These are phyloP conservation scores for Dysmachus trigonus DNA, from an alignment of 2,888 invertebrate species.

Conservation along the genomic window DNA sequence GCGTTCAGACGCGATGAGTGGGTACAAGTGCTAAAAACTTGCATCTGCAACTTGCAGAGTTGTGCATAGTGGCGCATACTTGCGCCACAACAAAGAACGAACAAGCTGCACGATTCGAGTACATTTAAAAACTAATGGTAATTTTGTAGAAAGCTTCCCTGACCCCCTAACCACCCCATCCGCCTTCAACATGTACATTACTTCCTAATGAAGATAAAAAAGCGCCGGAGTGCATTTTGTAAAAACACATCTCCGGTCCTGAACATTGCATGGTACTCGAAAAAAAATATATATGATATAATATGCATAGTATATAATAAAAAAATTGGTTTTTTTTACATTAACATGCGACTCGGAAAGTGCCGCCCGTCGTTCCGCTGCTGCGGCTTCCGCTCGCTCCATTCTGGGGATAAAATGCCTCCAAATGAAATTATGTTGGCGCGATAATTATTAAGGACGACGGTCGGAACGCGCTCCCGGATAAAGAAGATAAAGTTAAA, in stretches of 20 bases:
- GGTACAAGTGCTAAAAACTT: background rate
- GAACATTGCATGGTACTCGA: background rate
- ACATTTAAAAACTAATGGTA: slow-evolving; percentile 12
- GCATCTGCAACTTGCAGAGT: background rate
- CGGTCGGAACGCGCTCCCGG: background rate
- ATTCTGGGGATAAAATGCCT: background rate
- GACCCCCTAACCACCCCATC: too few relatives aligned
- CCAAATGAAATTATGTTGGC: slow-evolving; percentile 25
- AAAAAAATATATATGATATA: too few relatives aligned
- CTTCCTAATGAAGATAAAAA: slow-evolving; percentile 28
- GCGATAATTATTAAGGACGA: slow-evolving; percentile 32
- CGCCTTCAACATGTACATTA: slow-evolving; percentile 1
- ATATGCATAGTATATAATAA: too few relatives aligned
- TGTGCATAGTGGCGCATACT: background rate
- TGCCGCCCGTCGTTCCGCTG: background rate
- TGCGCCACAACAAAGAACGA: background rate
- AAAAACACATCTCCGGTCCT: background rate
- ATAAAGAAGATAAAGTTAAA: slow-evolving; percentile 25
- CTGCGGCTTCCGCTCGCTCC: too few relatives aligned
- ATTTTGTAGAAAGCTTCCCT: background rate
- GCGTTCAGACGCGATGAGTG: background rate
- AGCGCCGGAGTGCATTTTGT: background rate
- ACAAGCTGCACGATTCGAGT: background rate
- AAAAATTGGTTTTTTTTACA: background rate
- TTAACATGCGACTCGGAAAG: slow-evolving; percentile 3